Evolutionary conservation across 1,140 invertebrate species (phyloP).

Genomic region (Lepidurus couesii): DNA sequence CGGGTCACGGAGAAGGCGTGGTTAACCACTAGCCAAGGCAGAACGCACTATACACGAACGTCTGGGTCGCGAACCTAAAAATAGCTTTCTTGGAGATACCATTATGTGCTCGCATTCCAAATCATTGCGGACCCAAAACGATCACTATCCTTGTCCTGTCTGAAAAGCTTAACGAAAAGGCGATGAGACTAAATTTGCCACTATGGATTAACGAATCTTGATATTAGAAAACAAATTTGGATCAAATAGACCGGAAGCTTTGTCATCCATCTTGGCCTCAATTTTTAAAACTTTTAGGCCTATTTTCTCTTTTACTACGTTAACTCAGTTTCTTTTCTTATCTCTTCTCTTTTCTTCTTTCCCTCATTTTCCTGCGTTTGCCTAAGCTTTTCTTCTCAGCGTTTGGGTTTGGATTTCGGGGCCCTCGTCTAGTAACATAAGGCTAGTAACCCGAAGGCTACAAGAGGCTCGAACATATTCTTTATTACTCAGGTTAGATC

Average conservation of each 20-base stretch:
- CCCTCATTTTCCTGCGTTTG: no score
- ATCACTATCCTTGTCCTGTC: no score
- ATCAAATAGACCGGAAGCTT: neutral
- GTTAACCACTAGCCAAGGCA: neutral
- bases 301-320: neutral
- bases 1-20: no score
- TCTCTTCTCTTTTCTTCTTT: no score
- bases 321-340: no score
- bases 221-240: neutral
- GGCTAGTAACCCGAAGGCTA: no score
- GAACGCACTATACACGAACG: neutral
- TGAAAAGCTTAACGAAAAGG: no score
- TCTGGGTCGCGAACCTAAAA: neutral
- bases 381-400: no score
- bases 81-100: neutral
- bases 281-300: neutral
- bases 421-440: no score
- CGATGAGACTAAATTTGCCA: neutral
- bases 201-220: neutral
- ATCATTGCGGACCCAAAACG: neutral
- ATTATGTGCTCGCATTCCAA: neutral
- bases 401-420: no score
- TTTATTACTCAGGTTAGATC: slow-evolving; percentile 19
- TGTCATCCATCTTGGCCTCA: neutral
- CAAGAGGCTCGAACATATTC: neutral